phyloP scores from a whole-genome alignment of 2,797 vertebrate species.

The Liparis tanakae region DNA sequence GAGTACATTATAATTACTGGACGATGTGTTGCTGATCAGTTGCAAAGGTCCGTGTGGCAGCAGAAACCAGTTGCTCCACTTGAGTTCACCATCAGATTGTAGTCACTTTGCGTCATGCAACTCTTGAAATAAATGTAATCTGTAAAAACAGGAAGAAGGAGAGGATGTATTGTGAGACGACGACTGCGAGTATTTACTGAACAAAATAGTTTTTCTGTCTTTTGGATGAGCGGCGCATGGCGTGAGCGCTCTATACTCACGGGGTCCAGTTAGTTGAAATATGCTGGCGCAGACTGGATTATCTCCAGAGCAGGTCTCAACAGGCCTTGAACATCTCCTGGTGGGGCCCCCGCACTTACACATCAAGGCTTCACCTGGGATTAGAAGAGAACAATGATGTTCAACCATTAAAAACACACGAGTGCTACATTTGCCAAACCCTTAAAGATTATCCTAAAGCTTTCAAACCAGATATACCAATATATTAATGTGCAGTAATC shows the following conservation, averaged over 20 bases:
- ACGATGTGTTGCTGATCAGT: not conserved
- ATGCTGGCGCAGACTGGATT: constrained; percentile 15
- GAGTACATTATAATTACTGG: not conserved
- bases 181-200: not conserved
- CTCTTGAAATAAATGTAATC: not conserved
- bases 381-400: too few species aligned
- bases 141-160: not conserved
- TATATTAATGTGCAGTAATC: not conserved
- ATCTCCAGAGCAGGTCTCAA: constrained; percentile 10
- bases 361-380: too few species aligned
- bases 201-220: not conserved
- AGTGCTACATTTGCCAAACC: too few species aligned
- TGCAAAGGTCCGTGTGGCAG: not conserved
- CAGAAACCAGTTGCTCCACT: not conserved
- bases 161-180: not conserved
- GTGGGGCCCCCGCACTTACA: too few species aligned
- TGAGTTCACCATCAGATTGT: too few species aligned
- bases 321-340: not conserved
- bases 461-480: not conserved
- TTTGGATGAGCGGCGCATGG: too few species aligned
- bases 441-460: not conserved
- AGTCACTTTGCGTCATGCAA: not conserved
- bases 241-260: not conserved
- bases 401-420: too few species aligned
- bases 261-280: not conserved